Base-by-base conservation (phyloP, 2,113 vertebrate species). In the Chinchilla lanigera region DNA sequence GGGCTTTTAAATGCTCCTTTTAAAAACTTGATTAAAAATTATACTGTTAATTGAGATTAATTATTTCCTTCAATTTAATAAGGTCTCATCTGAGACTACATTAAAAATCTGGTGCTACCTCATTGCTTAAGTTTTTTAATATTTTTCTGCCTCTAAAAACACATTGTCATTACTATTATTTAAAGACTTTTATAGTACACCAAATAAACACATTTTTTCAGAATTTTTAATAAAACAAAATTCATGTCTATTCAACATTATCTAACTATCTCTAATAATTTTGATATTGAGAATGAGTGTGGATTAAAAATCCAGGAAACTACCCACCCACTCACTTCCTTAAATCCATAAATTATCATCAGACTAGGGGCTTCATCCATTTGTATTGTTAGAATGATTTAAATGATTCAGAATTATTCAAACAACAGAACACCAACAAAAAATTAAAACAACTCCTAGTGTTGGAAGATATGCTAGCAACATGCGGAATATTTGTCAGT, bases 1-100 rank as follows among this genome's bases (percentile, higher is more conserved):
- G 94, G 54, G 65, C 86, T 96, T 97, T 97, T 98, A 98, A 71
- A 24, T 63, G 56, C 92, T 98, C 95, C 63, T 98, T 83, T 58
- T 0, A 50, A 97, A 67, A 44, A 33, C 90, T 75, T 47, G 95
- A 97, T 82, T 97, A 71, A 81, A 97, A 97, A 93, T 94, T 93
- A 96, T 38, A 24, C 82, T 97, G 78, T 92, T 96, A 97, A 56
- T 93, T 98, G 92, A 97, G 41, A 86, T 97, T 98, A 92, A 95
- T 98, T 98, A 97, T 97, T 97, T 97, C 44, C 80, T 86, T 96
- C 88, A 88, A 95, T 93, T 96, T 97, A 97, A 92, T 95, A 97
- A 95, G 88, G 3, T 80, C 73, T 95, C 50, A 84, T 95, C 41
- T 52, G 83, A 97, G 60, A 80, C 73, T 90, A 67, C 54, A 38